Evolutionary conservation across 2,888 invertebrate genomes (phyloP), one percentile per base, ranked within the genome.

Genomic region (Drosophila helvetica): DNA sequence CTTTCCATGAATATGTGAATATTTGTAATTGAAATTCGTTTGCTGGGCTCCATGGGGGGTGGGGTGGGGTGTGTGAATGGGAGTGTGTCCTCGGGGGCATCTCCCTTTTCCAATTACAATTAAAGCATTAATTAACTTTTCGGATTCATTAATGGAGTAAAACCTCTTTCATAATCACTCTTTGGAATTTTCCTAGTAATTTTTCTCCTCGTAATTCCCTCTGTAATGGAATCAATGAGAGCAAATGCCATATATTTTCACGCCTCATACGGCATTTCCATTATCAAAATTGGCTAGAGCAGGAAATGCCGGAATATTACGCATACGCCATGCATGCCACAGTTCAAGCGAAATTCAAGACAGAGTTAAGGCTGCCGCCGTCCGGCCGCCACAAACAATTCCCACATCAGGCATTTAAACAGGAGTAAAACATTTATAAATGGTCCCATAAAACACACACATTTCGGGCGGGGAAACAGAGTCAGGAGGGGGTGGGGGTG

Each of bases 321-420:
- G 54, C 55, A 73, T 56, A 54, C 45, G 62, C 58, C 77, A 15
- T 12, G 33, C 0, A 5, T 0, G 33, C 4, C 12, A 4, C 5
- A 12, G 1, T 5, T 5, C 12, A 33, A 5, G 10, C 12, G 30
- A 33, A 30, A 77, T 74, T 79, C 68, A 75, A 84, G 83, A 80
- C 74, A 75, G 72, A 60, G 48, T 71, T 54, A 63, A 63, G 33
- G 33, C n/a, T n/a, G n/a, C n/a, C n/a, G n/a, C 33, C 30, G 3
- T 2, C 9, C 12, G 4, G 12, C 9, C 2, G 9, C 70, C 25
- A 48, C 50, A 60, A 69, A 54, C 66, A 76, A 86, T 77, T 84
- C 84, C 86, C 84, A 60, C 63, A 77, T 69, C 74, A 67, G 62
- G 78, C 73, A 78, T 79, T 78, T 51, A 66, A 75, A 77, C 65